Percentiles rank a stretch among this genome's conserved stretches.
Evolutionary conservation across 2,113 vertebrate genomes (phyloP).

Genomic region (Charina bottae): DNA sequence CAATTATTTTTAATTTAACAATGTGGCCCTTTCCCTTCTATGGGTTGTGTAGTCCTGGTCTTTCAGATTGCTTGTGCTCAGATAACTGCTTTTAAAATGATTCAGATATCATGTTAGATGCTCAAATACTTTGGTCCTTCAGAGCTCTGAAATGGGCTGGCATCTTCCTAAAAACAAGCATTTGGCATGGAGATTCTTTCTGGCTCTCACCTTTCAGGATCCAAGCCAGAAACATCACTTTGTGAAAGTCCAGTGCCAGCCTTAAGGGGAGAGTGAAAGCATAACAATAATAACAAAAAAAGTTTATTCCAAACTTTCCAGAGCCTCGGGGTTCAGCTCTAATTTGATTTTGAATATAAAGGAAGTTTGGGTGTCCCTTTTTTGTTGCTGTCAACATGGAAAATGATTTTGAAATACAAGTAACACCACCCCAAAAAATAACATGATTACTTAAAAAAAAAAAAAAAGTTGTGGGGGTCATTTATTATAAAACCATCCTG

Average conservation of each 20-base stretch:
- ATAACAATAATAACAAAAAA: constrained; percentile 43
- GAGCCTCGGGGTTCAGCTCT: constrained; percentile 36
- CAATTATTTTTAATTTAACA: background rate
- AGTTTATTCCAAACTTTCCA: constrained; percentile 45
- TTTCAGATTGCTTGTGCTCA: constrained; percentile 40
- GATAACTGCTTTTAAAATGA: constrained; percentile 25
- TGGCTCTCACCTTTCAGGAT: constrained; percentile 51
- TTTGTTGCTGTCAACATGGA: background rate
- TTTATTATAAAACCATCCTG: background rate
- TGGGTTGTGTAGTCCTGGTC: constrained; percentile 20
- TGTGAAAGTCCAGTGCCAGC: constrained; percentile 55
- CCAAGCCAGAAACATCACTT: constrained; percentile 65
- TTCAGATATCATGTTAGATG: constrained; percentile 46
- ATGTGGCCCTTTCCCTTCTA: background rate
- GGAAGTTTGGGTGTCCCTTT: background rate
- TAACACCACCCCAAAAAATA: background rate
- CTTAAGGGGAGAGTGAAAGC: constrained; percentile 44
- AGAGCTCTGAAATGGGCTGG: constrained; percentile 55
- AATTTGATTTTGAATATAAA: constrained; percentile 48
- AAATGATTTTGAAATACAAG: background rate
- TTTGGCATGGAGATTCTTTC: constrained; percentile 56
- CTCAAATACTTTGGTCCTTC: constrained; percentile 55
- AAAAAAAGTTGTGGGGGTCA: background rate
- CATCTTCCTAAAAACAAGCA: constrained; percentile 49
- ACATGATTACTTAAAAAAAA: background rate